These are phyloP conservation scores for Listronotus bonariensis DNA, from an alignment of 1,140 invertebrate genomes.

Conservation along the genomic window DNA sequence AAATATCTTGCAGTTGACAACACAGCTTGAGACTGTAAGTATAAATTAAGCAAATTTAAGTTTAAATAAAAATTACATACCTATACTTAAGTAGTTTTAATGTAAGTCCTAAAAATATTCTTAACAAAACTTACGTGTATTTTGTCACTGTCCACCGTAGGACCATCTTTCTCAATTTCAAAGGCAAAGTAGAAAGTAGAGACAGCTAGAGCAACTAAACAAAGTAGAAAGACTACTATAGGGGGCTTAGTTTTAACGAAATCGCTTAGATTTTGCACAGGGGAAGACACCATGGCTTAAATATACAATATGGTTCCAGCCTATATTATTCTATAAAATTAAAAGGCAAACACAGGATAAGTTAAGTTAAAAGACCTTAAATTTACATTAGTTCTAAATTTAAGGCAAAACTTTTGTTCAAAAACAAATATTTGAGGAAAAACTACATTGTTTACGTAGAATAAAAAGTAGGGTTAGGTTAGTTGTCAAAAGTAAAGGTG, in stretches of 20 bases:
- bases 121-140: conserved; percentile 19
- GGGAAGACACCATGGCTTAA: conserved; percentile 20
- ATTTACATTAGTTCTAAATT: neutral
- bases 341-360: too few species aligned
- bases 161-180: conserved; percentile 20
- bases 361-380: neutral
- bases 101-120: too few species aligned
- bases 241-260: conserved; percentile 30
- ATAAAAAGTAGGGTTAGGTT: too few species aligned
- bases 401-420: neutral
- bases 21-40: too few species aligned
- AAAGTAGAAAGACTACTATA: conserved; percentile 20
- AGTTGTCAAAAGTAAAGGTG: too few species aligned
- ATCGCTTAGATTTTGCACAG: conserved; percentile 28
- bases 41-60: too few species aligned
- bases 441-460: neutral
- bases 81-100: too few species aligned
- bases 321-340: too few species aligned
- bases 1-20: too few species aligned
- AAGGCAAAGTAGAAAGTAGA: conserved; percentile 30
- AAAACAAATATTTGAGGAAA: neutral
- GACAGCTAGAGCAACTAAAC: conserved; percentile 21
- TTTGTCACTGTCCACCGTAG: conserved; percentile 23
- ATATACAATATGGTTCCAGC: neutral
- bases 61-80: too few species aligned